These are phyloP conservation scores for Erpetoichthys calabaricus DNA, from an alignment of 2,797 vertebrate species.

Conservation along the genomic window DNA sequence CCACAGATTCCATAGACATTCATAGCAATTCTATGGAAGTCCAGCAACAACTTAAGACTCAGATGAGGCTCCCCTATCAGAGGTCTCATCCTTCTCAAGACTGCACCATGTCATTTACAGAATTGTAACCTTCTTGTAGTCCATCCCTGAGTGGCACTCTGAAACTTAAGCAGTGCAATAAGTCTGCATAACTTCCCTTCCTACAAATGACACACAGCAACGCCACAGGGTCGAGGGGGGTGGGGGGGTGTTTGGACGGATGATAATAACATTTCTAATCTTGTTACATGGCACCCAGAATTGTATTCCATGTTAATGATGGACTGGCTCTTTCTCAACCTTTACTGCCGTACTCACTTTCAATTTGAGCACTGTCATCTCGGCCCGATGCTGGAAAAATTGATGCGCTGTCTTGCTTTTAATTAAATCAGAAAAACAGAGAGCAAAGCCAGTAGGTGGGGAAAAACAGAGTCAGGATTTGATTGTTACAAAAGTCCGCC, in stretches of 20 bases:
- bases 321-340: conserved; percentile 34
- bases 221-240: conserved; percentile 1
- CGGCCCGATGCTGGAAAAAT: conserved; percentile 38
- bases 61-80: too few species aligned
- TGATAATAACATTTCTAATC: conserved; percentile 61
- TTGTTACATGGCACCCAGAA: conserved; percentile 56
- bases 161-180: too few species aligned
- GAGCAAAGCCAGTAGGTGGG: conserved; percentile 18
- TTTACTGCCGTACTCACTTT: conserved; percentile 51
- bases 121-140: too few species aligned
- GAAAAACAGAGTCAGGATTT: background rate
- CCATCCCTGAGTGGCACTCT: too few species aligned
- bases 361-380: conserved; percentile 69
- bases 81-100: too few species aligned
- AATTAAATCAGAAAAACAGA: conserved; percentile 57
- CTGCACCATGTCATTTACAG: too few species aligned
- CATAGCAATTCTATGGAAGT: too few species aligned
- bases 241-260: conserved; percentile 12
- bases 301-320: conserved; percentile 57
- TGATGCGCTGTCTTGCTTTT: conserved; percentile 52
- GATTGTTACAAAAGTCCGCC: conserved; percentile 11
- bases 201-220: conserved; percentile 22
- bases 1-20: too few species aligned
- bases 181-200: conserved; percentile 2
- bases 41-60: too few species aligned